A percentile compares a stretch with the other conserved stretches of the same genome.
Evolutionary conservation across 2,888 invertebrate species (phyloP).

Genomic region (Isoperla grammatica): DNA sequence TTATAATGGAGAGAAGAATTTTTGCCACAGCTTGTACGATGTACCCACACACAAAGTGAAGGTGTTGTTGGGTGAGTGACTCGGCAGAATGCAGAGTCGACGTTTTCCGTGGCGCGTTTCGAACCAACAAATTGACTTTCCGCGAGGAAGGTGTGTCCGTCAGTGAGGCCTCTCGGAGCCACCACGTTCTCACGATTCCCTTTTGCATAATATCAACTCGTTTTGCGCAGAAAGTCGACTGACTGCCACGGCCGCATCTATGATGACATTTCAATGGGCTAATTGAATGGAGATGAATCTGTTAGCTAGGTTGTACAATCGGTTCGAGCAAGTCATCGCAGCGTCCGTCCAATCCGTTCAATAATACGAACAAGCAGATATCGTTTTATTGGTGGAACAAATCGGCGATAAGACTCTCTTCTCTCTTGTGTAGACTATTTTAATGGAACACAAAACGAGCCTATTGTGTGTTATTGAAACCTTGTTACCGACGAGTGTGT

Average conservation of each 20-base stretch:
- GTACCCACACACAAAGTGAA: neutral
- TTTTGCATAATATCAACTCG: neutral
- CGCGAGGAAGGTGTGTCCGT: constrained; percentile 11
- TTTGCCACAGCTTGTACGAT: neutral
- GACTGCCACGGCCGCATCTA: neutral
- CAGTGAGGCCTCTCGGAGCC: neutral
- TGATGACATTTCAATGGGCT: constrained; percentile 1
- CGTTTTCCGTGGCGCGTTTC: constrained; percentile 2
- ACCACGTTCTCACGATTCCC: constrained; percentile 6
- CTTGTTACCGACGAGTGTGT: neutral
- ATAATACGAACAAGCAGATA: constrained; percentile 7
- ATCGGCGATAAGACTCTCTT: neutral
- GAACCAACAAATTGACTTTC: constrained; percentile 1
- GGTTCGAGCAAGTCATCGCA: constrained; percentile 6
- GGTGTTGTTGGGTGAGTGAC: too few species aligned
- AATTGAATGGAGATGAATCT: neutral
- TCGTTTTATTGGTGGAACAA: constrained; percentile 13
- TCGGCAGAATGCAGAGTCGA: neutral
- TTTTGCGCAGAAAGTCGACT: neutral
- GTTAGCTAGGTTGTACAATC: neutral
- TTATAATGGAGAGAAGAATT: neutral
- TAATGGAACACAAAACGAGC: too few species aligned
- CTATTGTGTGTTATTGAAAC: too few species aligned
- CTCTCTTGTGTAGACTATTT: neutral
- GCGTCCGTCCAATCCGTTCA: neutral